These are phyloP conservation scores for Littorina saxatilis DNA, from an alignment of 1,140 invertebrate species.

Conservation along the genomic window DNA sequence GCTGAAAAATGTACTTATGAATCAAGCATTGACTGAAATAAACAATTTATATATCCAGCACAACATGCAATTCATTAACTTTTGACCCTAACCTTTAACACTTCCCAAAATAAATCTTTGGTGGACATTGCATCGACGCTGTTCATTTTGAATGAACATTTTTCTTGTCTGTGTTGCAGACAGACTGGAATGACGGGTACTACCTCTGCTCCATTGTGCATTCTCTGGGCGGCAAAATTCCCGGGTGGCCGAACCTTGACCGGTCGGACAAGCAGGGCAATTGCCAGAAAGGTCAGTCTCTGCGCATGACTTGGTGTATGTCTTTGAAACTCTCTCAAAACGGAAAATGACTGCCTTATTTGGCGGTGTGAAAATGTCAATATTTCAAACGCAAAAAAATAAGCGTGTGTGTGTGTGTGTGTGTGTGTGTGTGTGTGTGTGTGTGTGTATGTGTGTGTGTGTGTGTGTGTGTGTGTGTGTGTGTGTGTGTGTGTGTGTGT, in stretches of 20 bases:
- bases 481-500: too few species aligned
- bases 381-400: not conserved
- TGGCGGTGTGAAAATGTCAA: not conserved
- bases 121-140: too few species aligned
- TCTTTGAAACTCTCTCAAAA: not conserved
- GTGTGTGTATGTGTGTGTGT: too few species aligned
- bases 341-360: slow-evolving; percentile 12
- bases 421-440: not conserved
- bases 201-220: slow-evolving; percentile 90
- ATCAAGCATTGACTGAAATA: too few species aligned
- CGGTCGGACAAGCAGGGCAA: slow-evolving; percentile 57
- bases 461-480: too few species aligned
- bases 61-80: too few species aligned
- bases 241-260: slow-evolving; percentile 64
- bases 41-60: too few species aligned
- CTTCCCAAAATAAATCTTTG: too few species aligned
- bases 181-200: slow-evolving; percentile 96
- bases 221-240: slow-evolving; percentile 84
- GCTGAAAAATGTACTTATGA: too few species aligned
- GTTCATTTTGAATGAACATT: too few species aligned
- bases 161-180: slow-evolving; percentile 78
- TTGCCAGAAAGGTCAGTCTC: slow-evolving; percentile 61
- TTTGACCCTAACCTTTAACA: too few species aligned
- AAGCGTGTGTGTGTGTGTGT: not conserved
- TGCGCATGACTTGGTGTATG: not conserved